Base-by-base conservation (phyloP, 1,140 invertebrate species). In the Zaprionus camerounensis region DNA sequence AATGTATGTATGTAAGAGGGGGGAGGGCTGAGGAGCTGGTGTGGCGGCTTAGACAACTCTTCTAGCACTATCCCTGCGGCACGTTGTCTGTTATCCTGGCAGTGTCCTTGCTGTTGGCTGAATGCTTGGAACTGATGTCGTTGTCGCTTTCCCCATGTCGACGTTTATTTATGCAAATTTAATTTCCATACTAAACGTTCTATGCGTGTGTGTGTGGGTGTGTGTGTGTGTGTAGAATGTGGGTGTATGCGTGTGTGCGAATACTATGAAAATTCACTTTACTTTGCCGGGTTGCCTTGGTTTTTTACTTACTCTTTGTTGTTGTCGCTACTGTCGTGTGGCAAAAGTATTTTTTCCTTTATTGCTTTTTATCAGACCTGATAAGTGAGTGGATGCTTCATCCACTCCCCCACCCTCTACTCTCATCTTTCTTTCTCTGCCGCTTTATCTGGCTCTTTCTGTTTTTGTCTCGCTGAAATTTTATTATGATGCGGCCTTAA, bases 111-210 rank as follows among this genome's bases (percentile, higher is more conserved):
- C 51, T 75, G 56, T 55, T 73, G 53, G 58, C 59, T 71, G 62
- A 70, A 51, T 41, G 55, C 70, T 68, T 53, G 61, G 59, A 75
- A 84, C 70, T 81, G 84, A 78, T 81, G 66, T 81, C 78, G 71
- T 75, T 84, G 81, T 88, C 84, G 84, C 85, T 79, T 80, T 84
- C 59, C 78, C 84, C 84, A 88, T 90, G 84, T 88, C 85, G 84
- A 88, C 84, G 78, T 88, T 88, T 88, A 88, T 88, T 88, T 88
- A 88, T 88, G 84, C 84, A 88, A 88, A 88, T 88, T 88, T 88
- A 88, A 88, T 88, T 88, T 88, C 85, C 84, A 88, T 88, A 88
- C 84, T 88, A 88, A 88, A 88, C 84, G 84, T 74, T 87, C 38
- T 73, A n/a, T 71, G 66, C 57, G 46, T 79, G 58, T 77, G 49